A percentile compares a stretch with the other conserved stretches of the same genome.
Conservation (phyloP, 2,888 invertebrate species). For the Drosophila meridionalis region DNA sequence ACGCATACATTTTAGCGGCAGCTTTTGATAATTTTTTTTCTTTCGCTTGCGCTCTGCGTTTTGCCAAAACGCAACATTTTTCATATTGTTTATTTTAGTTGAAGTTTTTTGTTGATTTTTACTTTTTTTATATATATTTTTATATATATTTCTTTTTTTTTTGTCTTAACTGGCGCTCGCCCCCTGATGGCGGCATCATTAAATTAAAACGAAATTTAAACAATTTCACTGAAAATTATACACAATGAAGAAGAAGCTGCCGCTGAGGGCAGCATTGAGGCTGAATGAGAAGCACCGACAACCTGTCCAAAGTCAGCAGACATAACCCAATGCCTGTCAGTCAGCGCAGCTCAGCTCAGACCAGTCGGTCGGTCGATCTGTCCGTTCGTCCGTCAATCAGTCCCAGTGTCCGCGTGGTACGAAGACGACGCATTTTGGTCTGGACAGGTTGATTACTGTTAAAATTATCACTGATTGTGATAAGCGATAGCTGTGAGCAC, state of each 20-base stretch:
- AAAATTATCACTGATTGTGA: constrained; percentile 82
- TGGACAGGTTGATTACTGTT: constrained; percentile 82
- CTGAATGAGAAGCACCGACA: constrained; percentile 62
- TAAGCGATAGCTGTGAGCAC: constrained; percentile 81
- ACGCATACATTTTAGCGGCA: constrained; percentile 79
- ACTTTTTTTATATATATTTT: constrained; percentile 1
- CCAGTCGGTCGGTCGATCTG: constrained; percentile 12
- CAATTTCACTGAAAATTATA: constrained; percentile 80
- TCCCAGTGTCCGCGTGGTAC: constrained; percentile 43
- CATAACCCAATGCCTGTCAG: constrained; percentile 50
- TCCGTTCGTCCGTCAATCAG: constrained; percentile 29
- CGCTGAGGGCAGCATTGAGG: constrained; percentile 36
- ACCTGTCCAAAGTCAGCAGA: constrained; percentile 56
- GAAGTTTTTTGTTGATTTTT: constrained; percentile 30
- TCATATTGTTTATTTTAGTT: constrained; percentile 68
- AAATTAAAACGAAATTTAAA: constrained; percentile 82
- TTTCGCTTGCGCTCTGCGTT: constrained; percentile 28
- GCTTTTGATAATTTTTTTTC: constrained; percentile 77
- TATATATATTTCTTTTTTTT: constrained; percentile 13
- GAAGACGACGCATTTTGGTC: constrained; percentile 60
- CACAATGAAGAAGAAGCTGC: constrained; percentile 64
- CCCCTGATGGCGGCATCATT: constrained; percentile 73
- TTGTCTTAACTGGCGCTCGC: constrained; percentile 68
- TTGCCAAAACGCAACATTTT: constrained; percentile 70
- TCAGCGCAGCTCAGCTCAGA: constrained; percentile 17